Percentiles rank a stretch among this genome's conserved stretches.
Evolutionary conservation across 2,797 vertebrate genomes (phyloP).

Genomic region (Borostomias antarcticus): DNA sequence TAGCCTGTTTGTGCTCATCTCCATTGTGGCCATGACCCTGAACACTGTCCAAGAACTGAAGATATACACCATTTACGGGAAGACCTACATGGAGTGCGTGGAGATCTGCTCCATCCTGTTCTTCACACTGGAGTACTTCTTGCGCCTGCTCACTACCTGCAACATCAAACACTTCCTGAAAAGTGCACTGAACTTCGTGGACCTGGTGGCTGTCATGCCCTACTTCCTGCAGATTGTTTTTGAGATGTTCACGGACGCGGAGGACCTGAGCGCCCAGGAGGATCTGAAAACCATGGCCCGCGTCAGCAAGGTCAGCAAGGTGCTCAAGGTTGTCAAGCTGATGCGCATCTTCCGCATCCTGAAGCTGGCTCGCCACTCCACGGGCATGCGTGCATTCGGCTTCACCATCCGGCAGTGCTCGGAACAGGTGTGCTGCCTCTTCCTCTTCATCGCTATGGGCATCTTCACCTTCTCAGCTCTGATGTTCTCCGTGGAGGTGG

Average conservation of each 20-base stretch:
- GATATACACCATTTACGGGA: conserved; percentile 71
- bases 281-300: conserved; percentile 86
- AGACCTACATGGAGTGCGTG: conserved; percentile 85
- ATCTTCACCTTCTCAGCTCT: conserved; percentile 92
- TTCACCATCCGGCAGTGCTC: conserved; percentile 92
- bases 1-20: conserved; percentile 88
- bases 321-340: conserved; percentile 88
- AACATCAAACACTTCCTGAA: conserved; percentile 82
- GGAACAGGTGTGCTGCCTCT: conserved; percentile 91
- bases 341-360: conserved; percentile 93
- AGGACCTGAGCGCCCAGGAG: conserved; percentile 72
- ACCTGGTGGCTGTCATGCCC: conserved; percentile 88
- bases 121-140: conserved; percentile 87
- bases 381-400: conserved; percentile 88
- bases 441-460: conserved; percentile 92
- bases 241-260: conserved; percentile 77
- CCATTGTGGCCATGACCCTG: conserved; percentile 89
- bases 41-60: conserved; percentile 88
- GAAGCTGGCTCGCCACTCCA: conserved; percentile 91
- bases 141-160: conserved; percentile 83
- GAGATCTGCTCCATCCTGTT: conserved; percentile 88
- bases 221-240: conserved; percentile 90
- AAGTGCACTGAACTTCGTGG: conserved; percentile 86
- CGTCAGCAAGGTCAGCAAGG: conserved; percentile 90
- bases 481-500: conserved; percentile 89